Percentiles rank a stretch among this genome's conserved stretches.
Conservation (phyloP, 2,888 invertebrate genomes). For the Lepidocyrtinus sp. region DNA sequence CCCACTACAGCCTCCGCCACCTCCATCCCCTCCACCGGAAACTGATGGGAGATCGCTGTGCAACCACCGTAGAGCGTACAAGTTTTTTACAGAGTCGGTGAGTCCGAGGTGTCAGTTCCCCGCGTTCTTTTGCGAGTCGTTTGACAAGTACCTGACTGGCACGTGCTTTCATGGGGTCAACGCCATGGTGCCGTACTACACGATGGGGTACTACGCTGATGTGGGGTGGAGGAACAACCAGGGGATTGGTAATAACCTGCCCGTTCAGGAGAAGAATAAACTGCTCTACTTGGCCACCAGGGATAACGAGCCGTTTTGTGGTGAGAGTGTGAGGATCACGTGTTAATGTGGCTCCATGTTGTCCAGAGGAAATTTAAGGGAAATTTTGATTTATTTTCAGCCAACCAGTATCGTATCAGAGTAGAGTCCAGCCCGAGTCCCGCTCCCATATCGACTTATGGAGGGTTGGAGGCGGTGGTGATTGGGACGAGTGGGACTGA, state of each 20-base stretch:
- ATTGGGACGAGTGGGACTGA: slow-evolving; percentile 74
- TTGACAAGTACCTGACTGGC: slow-evolving; percentile 87
- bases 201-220: slow-evolving; percentile 96
- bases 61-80: slow-evolving; percentile 93
- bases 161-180: slow-evolving; percentile 80
- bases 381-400: slow-evolving; percentile 75
- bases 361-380: too few relatives aligned
- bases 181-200: slow-evolving; percentile 79
- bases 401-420: slow-evolving; percentile 89
- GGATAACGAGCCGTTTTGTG: slow-evolving; percentile 93
- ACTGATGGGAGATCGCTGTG: slow-evolving; percentile 90
- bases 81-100: slow-evolving; percentile 95
- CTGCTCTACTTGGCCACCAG: slow-evolving; percentile 88
- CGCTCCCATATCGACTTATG: slow-evolving; percentile 81
- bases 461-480: slow-evolving; percentile 81
- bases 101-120: slow-evolving; percentile 93
- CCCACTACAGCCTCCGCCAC: slow-evolving; percentile 19
- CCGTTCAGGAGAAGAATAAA: slow-evolving; percentile 58
- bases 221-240: slow-evolving; percentile 22
- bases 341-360: too few relatives aligned
- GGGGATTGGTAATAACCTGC: too few relatives aligned
- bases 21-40: slow-evolving; percentile 78
- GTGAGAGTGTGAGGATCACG: too few relatives aligned
- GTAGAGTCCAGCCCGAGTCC: slow-evolving; percentile 83
- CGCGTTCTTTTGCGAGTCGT: slow-evolving; percentile 88